These are phyloP conservation scores for Saimiri boliviensis DNA, from an alignment of 2,113 vertebrate genomes.

Conservation along the genomic window DNA sequence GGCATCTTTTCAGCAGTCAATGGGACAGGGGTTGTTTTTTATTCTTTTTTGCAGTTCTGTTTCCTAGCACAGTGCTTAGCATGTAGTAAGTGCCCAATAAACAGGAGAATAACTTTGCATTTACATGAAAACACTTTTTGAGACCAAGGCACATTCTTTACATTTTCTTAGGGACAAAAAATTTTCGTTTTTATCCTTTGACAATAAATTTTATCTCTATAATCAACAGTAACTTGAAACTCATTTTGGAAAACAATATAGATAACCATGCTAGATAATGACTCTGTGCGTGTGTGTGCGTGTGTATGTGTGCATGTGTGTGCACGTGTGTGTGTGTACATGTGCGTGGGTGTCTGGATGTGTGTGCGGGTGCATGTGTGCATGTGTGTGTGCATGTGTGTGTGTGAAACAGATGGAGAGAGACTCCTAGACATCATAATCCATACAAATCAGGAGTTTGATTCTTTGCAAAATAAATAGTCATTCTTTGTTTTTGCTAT, in stretches of 20 bases:
- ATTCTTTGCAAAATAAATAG: background rate
- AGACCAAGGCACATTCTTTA: background rate
- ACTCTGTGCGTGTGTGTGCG: background rate
- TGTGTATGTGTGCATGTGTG: background rate
- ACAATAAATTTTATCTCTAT: background rate
- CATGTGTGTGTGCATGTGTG: background rate
- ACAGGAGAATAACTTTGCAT: background rate
- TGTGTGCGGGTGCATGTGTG: background rate
- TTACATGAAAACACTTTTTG: background rate
- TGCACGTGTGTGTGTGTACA: too few species aligned
- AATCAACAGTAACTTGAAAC: background rate
- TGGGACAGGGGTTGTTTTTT: rapidly evolving
- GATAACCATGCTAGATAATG: background rate
- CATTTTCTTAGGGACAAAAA: background rate
- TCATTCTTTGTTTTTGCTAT: background rate
- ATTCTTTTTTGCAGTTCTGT: background rate
- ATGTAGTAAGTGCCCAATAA: background rate
- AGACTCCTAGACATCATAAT: background rate
- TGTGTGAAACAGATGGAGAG: too few species aligned
- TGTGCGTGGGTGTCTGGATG: background rate
- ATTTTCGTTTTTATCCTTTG: background rate
- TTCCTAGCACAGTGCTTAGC: rapidly evolving
- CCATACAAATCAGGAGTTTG: background rate
- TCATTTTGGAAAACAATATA: background rate
- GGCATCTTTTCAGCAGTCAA: background rate